Evolutionary conservation across 1,140 invertebrate genomes (phyloP).

Genomic region (Calliphora vicina): DNA sequence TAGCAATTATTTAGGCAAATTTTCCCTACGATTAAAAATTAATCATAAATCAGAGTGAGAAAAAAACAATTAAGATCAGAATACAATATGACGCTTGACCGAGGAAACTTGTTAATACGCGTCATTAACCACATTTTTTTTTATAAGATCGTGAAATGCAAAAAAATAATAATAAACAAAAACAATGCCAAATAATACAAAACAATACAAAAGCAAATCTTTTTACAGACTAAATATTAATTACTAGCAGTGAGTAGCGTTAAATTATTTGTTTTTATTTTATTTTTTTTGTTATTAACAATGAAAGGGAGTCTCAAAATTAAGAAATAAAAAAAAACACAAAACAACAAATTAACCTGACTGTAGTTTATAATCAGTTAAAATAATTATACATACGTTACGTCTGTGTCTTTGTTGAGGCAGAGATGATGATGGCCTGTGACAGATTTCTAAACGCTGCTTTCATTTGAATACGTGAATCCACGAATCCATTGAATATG

Average conservation of each 20-base stretch:
- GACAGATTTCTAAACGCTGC: too few species aligned
- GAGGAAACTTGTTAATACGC: background rate
- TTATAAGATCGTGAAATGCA: background rate
- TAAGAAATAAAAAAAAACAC: background rate
- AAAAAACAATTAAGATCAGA: background rate
- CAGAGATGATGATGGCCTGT: too few species aligned
- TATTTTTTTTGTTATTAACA: too few species aligned
- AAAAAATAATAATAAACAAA: background rate
- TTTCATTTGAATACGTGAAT: too few species aligned
- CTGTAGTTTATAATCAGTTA: background rate
- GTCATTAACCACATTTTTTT: background rate
- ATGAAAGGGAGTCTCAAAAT: background rate
- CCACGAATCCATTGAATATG: too few species aligned
- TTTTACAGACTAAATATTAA: background rate
- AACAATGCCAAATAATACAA: too few species aligned
- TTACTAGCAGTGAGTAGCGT: background rate
- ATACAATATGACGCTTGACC: background rate
- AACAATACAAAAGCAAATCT: background rate
- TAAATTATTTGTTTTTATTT: too few species aligned
- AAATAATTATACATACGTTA: constrained; percentile 2
- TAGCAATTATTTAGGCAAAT: background rate
- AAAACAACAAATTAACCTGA: background rate
- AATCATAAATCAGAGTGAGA: too few species aligned
- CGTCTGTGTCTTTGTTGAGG: background rate
- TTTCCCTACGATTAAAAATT: background rate